A percentile compares a stretch with the other conserved stretches of the same genome.
Evolutionary conservation across 2,888 invertebrate genomes (phyloP).

Genomic region (Dascillus cervinus): DNA sequence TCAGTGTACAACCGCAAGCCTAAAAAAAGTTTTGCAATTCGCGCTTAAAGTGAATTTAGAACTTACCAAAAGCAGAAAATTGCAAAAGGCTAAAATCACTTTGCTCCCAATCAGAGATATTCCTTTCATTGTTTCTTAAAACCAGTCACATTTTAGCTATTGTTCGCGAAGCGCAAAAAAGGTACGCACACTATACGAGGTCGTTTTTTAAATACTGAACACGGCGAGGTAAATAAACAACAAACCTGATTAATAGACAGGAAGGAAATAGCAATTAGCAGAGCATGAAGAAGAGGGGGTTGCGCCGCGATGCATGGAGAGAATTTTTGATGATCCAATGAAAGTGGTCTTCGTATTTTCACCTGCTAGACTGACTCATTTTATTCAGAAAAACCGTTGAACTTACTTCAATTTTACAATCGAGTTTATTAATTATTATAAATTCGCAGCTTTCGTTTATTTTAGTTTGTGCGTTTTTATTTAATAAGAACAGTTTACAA

Average conservation of each 20-base stretch:
- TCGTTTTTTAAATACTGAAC: conserved; percentile 15
- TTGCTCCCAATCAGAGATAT: conserved; percentile 50
- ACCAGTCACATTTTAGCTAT: background rate
- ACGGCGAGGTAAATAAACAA: conserved; percentile 20
- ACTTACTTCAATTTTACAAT: too few relatives aligned
- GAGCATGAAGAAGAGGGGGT: conserved; percentile 36
- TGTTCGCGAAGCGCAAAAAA: background rate
- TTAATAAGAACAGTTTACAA: too few relatives aligned
- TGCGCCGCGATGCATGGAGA: conserved; percentile 11
- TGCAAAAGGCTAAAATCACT: conserved; percentile 58
- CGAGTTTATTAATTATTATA: too few relatives aligned
- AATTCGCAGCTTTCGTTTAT: too few relatives aligned
- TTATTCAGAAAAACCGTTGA: too few relatives aligned
- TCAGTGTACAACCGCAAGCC: conserved; percentile 65
- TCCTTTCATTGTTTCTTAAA: conserved; percentile 24
- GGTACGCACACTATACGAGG: background rate
- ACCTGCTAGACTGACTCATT: too few relatives aligned
- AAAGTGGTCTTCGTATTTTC: conserved; percentile 3
- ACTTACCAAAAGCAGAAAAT: conserved; percentile 59
- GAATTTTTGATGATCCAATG: conserved; percentile 13
- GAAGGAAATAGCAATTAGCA: conserved; percentile 43
- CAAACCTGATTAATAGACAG: too few relatives aligned
- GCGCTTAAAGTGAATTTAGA: background rate
- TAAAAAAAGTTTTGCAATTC: conserved; percentile 37
- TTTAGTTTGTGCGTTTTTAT: too few relatives aligned